phyloP scores from a whole-genome alignment of 2,113 vertebrate species.

The Geococcyx californianus region DNA sequence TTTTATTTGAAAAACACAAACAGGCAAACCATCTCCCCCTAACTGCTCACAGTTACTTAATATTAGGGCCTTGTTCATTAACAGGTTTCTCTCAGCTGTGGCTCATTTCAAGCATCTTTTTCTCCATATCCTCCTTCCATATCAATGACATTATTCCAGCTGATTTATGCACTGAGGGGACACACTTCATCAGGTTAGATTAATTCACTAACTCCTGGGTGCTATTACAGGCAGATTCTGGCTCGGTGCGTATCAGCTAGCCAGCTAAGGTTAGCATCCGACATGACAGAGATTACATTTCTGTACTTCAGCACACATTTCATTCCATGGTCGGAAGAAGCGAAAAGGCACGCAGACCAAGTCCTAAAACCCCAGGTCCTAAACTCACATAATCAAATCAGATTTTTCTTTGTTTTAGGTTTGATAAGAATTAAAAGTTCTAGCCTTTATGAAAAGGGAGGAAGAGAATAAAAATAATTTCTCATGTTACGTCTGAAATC shows the following conservation, averaged over 20 bases:
- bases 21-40: not conserved
- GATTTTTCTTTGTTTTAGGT: not conserved
- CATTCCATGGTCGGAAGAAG: not conserved
- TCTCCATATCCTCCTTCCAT: conserved; percentile 4
- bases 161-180: conserved; percentile 54
- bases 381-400: not conserved
- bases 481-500: not conserved
- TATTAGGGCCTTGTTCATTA: not conserved
- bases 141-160: conserved; percentile 11
- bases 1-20: no score
- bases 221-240: not conserved
- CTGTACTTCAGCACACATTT: not conserved
- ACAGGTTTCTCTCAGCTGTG: not conserved
- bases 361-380: not conserved
- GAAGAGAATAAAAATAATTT: not conserved
- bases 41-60: not conserved
- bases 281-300: not conserved
- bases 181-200: conserved; percentile 30
- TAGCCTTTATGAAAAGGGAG: not conserved
- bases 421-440: not conserved
- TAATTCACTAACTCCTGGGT: conserved; percentile 10
- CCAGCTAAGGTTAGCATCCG: not conserved
- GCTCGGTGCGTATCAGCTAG: not conserved
- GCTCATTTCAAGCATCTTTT: conserved; percentile 6
- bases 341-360: not conserved